Evolutionary conservation across 1,140 invertebrate genomes (phyloP).

Genomic region (Sarcophaga peregrina): DNA sequence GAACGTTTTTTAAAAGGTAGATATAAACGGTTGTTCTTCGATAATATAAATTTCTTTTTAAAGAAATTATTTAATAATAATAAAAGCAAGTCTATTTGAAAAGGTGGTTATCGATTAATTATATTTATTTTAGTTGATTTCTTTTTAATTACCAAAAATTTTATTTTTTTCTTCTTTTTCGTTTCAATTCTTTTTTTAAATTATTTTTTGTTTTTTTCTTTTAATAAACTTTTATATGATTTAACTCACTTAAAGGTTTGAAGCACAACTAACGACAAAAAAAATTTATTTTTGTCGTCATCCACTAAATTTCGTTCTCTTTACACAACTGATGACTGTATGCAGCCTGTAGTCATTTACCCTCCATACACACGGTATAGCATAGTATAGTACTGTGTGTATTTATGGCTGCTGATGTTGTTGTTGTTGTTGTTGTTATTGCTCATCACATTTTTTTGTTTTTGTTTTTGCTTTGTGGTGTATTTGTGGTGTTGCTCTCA

Average conservation of each 20-base stretch:
- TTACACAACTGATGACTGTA: slow-evolving; percentile 35
- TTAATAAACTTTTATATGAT: slow-evolving; percentile 5
- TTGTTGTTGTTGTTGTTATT: not conserved
- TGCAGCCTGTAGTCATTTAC: not conserved
- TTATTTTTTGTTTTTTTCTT: not conserved
- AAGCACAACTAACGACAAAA: slow-evolving; percentile 36
- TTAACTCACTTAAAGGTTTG: not conserved
- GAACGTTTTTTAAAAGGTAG: not conserved
- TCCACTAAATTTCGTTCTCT: slow-evolving; percentile 43
- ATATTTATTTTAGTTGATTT: not conserved
- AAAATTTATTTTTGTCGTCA: slow-evolving; percentile 16
- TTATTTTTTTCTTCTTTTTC: not conserved
- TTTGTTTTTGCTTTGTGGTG: not conserved
- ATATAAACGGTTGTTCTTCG: slow-evolving; percentile 9
- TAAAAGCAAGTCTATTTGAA: not conserved
- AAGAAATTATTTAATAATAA: not conserved
- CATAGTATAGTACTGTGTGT: not conserved
- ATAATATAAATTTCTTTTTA: not conserved
- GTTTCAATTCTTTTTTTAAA: not conserved
- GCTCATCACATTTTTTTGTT: not conserved
- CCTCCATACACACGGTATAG: not conserved
- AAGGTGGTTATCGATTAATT: slow-evolving; percentile 23
- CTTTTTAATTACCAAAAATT: slow-evolving; percentile 28
- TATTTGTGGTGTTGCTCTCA: not conserved
- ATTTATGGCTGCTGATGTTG: not conserved